Evolutionary conservation across 2,113 vertebrate genomes (phyloP).

Genomic region (Rhineura floridana): DNA sequence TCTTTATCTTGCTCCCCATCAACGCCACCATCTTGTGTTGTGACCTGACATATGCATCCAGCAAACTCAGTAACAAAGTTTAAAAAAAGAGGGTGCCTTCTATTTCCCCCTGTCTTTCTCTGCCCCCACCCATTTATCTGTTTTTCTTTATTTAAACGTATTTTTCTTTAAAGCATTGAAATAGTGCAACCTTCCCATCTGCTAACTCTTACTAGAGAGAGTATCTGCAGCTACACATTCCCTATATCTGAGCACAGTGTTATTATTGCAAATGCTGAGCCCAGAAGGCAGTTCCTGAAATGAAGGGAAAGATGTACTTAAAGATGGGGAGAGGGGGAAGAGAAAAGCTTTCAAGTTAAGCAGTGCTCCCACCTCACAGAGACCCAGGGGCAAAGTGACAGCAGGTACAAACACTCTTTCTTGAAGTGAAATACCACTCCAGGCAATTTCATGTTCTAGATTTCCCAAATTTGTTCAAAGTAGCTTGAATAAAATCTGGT

Average conservation of each 20-base stretch:
- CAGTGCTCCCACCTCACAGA: not conserved
- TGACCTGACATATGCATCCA: not conserved
- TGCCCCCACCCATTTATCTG: fast-evolving
- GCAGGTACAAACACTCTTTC: not conserved
- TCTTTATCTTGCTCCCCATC: not conserved
- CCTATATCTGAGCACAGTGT: slow-evolving; percentile 15
- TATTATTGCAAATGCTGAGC: not conserved
- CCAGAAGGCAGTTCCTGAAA: not conserved
- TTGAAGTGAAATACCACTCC: slow-evolving; percentile 15
- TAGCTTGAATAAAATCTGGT: not conserved
- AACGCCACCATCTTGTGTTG: not conserved
- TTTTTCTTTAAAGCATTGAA: slow-evolving; percentile 34
- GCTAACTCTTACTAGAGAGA: slow-evolving; percentile 26
- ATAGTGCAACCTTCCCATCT: slow-evolving; percentile 49
- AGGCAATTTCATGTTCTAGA: slow-evolving; percentile 1
- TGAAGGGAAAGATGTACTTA: not conserved
- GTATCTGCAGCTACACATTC: slow-evolving; percentile 9
- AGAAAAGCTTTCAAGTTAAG: not conserved
- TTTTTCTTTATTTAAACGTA: not conserved
- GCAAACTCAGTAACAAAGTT: not conserved
- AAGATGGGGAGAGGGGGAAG: not conserved
- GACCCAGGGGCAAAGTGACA: not conserved
- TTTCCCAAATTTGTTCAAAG: not conserved
- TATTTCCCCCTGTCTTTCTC: not conserved
- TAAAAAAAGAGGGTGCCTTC: not conserved